Evolutionary conservation across 2,797 vertebrate species (phyloP).

Genomic region (Molossus molossus): DNA sequence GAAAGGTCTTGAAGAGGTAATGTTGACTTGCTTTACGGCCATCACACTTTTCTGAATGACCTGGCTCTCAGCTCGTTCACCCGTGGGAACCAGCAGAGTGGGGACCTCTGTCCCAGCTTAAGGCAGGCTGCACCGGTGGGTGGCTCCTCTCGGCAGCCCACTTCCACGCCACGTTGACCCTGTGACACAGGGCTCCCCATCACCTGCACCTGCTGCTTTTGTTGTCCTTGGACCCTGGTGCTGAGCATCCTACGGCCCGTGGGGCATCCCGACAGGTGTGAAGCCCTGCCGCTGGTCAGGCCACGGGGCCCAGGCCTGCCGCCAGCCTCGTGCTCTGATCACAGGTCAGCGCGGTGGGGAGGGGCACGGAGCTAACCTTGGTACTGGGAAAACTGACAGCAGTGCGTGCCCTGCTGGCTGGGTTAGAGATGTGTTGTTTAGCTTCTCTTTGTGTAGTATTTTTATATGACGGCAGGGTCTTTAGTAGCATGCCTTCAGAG

Average conservation of each 20-base stretch:
- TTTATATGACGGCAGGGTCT: background rate
- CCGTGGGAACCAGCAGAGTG: background rate
- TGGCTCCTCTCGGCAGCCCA: background rate
- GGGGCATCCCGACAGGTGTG: background rate
- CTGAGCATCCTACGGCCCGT: rapidly evolving
- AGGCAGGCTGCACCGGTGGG: background rate
- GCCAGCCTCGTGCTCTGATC: background rate
- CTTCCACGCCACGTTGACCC: background rate
- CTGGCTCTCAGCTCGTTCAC: background rate
- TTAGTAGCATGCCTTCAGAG: background rate
- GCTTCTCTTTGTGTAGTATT: background rate
- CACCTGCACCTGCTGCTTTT: background rate
- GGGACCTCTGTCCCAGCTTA: background rate
- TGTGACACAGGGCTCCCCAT: background rate
- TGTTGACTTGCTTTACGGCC: background rate
- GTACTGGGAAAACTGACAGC: rapidly evolving
- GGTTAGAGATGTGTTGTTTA: background rate
- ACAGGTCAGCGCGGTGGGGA: rapidly evolving
- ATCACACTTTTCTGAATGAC: background rate
- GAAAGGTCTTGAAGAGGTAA: constrained; percentile 97
- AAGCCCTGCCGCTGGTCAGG: no score
- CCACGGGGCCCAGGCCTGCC: rapidly evolving
- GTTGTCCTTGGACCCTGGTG: rapidly evolving
- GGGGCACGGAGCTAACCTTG: background rate
- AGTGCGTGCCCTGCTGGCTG: rapidly evolving